These are phyloP conservation scores for Ceuthmochares aereus DNA, from an alignment of 2,113 vertebrate genomes.

Conservation along the genomic window DNA sequence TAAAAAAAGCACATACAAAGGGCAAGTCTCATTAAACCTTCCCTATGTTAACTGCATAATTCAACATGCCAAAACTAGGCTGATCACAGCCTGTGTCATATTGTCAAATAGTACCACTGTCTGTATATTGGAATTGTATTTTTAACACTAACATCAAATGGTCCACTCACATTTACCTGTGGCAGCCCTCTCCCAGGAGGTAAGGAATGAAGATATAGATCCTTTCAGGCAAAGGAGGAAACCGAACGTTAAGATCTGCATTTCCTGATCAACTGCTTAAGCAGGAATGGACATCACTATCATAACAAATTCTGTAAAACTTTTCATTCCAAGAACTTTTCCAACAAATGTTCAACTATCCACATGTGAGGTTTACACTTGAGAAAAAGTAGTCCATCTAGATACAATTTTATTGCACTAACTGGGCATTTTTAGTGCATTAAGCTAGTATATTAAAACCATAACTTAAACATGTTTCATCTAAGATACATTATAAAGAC, in stretches of 20 bases:
- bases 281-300: background rate
- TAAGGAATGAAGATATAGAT: background rate
- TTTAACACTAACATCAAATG: background rate
- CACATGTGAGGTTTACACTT: background rate
- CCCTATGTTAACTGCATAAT: background rate
- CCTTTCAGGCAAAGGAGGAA: background rate
- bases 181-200: background rate
- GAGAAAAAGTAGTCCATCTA: background rate
- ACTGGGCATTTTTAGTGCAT: background rate
- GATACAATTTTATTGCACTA: background rate
- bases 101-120: background rate
- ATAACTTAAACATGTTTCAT: background rate
- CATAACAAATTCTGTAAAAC: background rate
- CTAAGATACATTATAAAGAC: background rate
- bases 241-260: fast-evolving
- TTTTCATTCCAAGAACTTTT: background rate
- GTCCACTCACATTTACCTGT: background rate
- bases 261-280: background rate
- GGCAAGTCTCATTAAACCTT: background rate
- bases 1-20: background rate
- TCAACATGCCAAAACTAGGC: background rate
- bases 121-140: background rate
- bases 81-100: background rate
- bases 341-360: background rate
- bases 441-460: background rate